Evolutionary conservation across 2,113 vertebrate species (phyloP), one percentile per base, ranked within the genome.

Genomic region (Stigmatopora argus): DNA sequence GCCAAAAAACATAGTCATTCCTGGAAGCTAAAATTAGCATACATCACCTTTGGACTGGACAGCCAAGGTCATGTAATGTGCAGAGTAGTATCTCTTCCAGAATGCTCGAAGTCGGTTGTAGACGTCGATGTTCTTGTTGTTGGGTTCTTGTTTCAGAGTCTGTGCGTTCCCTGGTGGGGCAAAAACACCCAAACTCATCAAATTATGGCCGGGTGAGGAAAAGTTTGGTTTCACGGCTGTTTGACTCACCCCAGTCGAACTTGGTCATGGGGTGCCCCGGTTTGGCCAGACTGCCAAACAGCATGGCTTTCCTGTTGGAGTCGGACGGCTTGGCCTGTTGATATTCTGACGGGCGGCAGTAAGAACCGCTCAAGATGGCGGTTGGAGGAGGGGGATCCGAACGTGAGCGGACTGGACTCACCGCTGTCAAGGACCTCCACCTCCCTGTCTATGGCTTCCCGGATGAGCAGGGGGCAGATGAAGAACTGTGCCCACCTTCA

Each of bases 401-500:
- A 68, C n/a, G n/a, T 41, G 38, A 8, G 9, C 52, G 3, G 18
- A 8, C 17, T 18, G 60, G 72, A 82, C 92, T 92, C 84, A 99
- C 97, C 97, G 70, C 97, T 98, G 85, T 99, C 97, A 17, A 99
- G 95, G 34, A 96, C 95, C 82, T 99, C 96, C 41, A 98, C 96
- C 86, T 99, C 97, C 68, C 97, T 86, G 74, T 98, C 94, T 74
- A 98, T 94, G 53, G 97, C 95, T 77, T 99, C 95, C 66, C 93
- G 91, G 83, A 96, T 96, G 96, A 99, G 96, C 59, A 99, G 88
- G 0, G 97, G 97, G 62, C 94, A 93, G 79, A 98, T 95, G 67
- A 99, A 99, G 88, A 99, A 99, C 38, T 99, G 97, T 13, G 96
- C 97, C 97, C 97, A 99, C 77, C 97, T 98, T 70, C 61, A 45